Base-by-base conservation (phyloP, 2,797 vertebrate genomes). In the Esox masquinongy region DNA sequence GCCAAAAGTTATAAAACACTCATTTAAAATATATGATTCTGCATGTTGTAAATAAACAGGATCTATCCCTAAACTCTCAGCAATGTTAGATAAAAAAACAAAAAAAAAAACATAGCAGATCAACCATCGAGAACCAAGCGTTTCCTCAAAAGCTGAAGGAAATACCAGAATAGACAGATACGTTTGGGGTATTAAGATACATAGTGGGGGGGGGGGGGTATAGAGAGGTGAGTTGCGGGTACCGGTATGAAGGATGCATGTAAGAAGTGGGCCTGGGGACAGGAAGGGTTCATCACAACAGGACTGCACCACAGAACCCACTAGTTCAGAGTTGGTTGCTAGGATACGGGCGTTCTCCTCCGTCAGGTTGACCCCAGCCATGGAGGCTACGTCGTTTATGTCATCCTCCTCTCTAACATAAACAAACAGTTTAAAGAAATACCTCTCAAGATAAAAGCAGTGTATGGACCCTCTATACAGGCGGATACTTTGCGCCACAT, bases 201-300 rank as follows among this genome's bases (percentile, higher is more conserved):
- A 39, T 39, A 39, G 36, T 39, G 59, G 34, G 34, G 19, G 24
- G 12, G 75, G 75, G 26, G 22, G 53, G 72, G 70, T 56, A 31
- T 17, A n/a, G 49, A 68, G 34, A 43, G 70, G 76, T 31, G 36
- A 15, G 72, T 53, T 50, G 61, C 15, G 1, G 6, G 93, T 92
- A 98, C 97, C 97, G 85, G 94, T 94, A 24, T 89, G 93, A 77
- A 96, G 91, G 86, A 97, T 94, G 79, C 74, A 94, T 81, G 91
- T 92, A 74, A 95, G 94, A 66, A 96, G 87, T 0, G 75, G 85
- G 75, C 91, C 91, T 0, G 82, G 83, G 19, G 93, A 92, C 64
- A 98, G 95, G 85, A 99, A 98, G 0, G 93, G 94, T 73, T 97
- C 94, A 51, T 99, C 97, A 80, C 92, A 90, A 83, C 97, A 98